phyloP scores from a whole-genome alignment of 2,113 vertebrate genomes.

The Alethe castanea region DNA sequence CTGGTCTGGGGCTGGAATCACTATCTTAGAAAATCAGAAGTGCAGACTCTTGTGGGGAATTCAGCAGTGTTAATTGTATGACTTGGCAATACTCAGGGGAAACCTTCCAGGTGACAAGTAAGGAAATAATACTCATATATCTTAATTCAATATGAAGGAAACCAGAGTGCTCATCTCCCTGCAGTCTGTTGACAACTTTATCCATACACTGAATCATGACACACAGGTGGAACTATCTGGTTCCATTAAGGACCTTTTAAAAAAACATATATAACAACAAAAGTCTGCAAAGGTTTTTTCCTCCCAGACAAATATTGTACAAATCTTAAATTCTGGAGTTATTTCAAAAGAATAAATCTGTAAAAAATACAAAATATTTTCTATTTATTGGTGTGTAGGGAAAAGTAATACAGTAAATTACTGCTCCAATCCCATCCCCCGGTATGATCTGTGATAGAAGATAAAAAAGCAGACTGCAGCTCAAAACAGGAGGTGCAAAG shows the following conservation, averaged over 20 bases:
- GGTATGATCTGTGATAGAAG: neutral
- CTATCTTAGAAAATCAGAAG: neutral
- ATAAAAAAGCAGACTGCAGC: neutral
- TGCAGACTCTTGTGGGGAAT: neutral
- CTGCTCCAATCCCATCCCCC: neutral
- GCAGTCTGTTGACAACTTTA: constrained; percentile 3
- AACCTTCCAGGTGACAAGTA: constrained; percentile 29
- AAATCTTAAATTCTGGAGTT: constrained; percentile 1
- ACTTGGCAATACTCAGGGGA: constrained; percentile 14
- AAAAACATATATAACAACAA: neutral
- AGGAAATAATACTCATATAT: constrained; percentile 37
- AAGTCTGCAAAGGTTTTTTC: neutral
- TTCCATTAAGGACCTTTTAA: constrained; percentile 12
- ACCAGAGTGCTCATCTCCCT: neutral
- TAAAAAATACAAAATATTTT: neutral
- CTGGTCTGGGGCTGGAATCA: neutral
- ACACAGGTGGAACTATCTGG: constrained; percentile 5
- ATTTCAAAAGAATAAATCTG: constrained; percentile 3
- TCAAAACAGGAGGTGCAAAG: constrained; percentile 15
- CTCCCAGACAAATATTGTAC: neutral
- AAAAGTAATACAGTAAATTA: neutral
- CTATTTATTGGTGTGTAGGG: neutral
- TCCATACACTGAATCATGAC: neutral
- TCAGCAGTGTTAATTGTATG: constrained; percentile 21
- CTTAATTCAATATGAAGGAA: constrained; percentile 27